A percentile compares a stretch with the other conserved stretches of the same genome.
Conservation (phyloP, 2,888 invertebrate species). For the Scaptomyza reducta region DNA sequence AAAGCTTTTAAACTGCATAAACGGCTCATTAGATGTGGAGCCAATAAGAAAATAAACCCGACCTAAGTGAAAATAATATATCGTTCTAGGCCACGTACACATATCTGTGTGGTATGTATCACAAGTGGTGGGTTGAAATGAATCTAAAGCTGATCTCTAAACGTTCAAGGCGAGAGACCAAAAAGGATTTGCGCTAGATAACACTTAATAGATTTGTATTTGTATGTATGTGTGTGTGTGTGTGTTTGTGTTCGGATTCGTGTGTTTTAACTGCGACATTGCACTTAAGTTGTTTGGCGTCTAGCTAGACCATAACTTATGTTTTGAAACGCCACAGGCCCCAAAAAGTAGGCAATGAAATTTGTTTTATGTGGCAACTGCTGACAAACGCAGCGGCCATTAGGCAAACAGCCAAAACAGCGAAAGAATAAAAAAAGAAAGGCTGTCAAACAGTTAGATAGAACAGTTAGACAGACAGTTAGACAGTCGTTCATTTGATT, state of each 20-base stretch:
- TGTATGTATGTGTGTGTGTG: not conserved
- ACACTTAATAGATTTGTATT: constrained; percentile 9
- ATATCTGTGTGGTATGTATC: not conserved
- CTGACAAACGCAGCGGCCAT: constrained; percentile 50
- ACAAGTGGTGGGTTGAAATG: not conserved
- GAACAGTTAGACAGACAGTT: constrained; percentile 3
- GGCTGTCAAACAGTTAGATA: not conserved
- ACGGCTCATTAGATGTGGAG: constrained; percentile 46
- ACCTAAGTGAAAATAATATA: not conserved
- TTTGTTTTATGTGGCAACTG: constrained; percentile 58
- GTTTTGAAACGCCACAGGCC: constrained; percentile 14
- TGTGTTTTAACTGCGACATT: constrained; percentile 32
- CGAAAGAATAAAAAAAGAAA: not conserved
- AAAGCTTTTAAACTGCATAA: constrained; percentile 51
- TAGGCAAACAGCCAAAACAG: constrained; percentile 45
- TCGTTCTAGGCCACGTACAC: not conserved
- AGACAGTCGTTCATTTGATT: constrained; percentile 13
- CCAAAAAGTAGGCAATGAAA: constrained; percentile 62
- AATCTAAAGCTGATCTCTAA: constrained; percentile 10
- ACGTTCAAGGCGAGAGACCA: not conserved
- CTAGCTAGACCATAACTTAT: constrained; percentile 31
- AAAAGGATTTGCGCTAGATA: constrained; percentile 26
- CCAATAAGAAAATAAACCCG: not conserved
- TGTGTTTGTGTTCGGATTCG: constrained; percentile 1
- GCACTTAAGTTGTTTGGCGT: constrained; percentile 37